Evolutionary conservation across 2,888 invertebrate species (phyloP).

Genomic region (Icerya purchasi): DNA sequence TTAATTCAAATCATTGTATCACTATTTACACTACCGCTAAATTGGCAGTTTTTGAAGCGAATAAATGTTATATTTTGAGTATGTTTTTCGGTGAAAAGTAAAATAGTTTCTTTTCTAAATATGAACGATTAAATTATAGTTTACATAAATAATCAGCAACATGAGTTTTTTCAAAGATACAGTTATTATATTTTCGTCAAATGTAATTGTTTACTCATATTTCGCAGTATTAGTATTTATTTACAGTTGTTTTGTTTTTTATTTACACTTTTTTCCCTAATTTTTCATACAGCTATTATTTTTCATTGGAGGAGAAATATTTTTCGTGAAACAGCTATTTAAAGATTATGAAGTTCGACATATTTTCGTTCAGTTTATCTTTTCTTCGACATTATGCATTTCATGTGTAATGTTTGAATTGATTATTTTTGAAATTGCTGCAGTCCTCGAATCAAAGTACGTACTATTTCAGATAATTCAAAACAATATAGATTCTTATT

Average conservation of each 20-base stretch:
- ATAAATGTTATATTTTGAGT: no score
- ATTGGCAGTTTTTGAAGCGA: no score
- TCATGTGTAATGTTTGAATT: constrained; percentile 98
- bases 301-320: constrained; percentile 92
- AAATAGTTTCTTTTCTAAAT: no score
- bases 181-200: constrained; percentile 6
- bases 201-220: background rate
- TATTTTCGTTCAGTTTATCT: constrained; percentile 78
- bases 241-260: background rate
- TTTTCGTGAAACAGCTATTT: constrained; percentile 92
- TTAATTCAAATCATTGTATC: no score
- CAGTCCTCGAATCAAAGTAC: constrained; percentile 74
- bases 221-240: no score
- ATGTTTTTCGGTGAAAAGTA: no score
- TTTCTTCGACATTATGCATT: constrained; percentile 84
- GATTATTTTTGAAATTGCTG: constrained; percentile 96
- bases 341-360: constrained; percentile 95
- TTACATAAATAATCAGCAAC: no score
- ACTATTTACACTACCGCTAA: no score
- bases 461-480: no score
- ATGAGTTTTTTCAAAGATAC: constrained; percentile 9
- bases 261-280: background rate
- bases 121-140: no score
- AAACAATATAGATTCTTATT: no score
- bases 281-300: constrained; percentile 52